Base-by-base conservation (phyloP, 2,888 invertebrate genomes). In the Oligia fasciuncula region DNA sequence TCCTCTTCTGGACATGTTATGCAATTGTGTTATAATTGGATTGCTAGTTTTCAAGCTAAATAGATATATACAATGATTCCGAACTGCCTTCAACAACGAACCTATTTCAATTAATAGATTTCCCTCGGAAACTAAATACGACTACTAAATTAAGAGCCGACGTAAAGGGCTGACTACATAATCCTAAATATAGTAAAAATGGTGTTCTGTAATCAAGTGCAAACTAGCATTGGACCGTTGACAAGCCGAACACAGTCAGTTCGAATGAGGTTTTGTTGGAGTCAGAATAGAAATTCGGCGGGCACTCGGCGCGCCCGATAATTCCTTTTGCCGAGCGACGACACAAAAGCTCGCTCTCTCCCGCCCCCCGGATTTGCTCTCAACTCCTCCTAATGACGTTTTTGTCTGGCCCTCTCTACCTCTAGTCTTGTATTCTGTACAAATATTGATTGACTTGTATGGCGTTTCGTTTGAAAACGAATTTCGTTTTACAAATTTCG, bases 381-480 rank as follows among this genome's bases (percentile, higher is more conserved):
- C 89, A 84, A 88, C 86, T 87, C 80, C 87, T 84, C 86, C 90
- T 93, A 93, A 93, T 93, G 92, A 93, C 92, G 92, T 93, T 93
- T 93, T 93, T 93, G 93, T 93, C 92, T 91, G 92, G 86, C 88
- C 85, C 84, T 87, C 86, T 85, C 77, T 79, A 81, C 79, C 80
- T 86, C 84, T 85, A 85, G 84, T 85, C 89, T 88, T 88, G 87
- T 90, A 89, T 89, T 91, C 88, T 87, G 89, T 87, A 89, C 89
- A 90, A 92, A 91, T 91, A 92, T 91, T 92, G 92, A 92, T 91
- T 91, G 89, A 90, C 91, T 90, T 90, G 87, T 89, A 87, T 87
- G 77, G 77, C 88, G 69, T 83, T 85, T 77, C 85, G 77, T 86
- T 83, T 83, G 80, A 82, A 81, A 80, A 88, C 77, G 79, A 80